phyloP scores from a whole-genome alignment of 2,888 invertebrate species.

The Eupithecia subumbrata region DNA sequence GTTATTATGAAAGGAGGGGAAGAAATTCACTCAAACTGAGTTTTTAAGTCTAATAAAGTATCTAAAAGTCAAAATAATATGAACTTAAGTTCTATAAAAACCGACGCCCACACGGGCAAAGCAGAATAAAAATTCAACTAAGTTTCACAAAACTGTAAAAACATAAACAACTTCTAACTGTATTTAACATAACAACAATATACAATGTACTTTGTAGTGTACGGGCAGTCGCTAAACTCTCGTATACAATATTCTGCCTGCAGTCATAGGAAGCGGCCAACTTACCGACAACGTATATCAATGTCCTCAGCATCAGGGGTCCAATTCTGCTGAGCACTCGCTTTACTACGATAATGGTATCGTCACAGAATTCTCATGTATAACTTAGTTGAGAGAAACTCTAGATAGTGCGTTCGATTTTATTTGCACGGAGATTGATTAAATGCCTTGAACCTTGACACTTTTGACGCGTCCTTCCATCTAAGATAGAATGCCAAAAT shows the following conservation, averaged over 20 bases:
- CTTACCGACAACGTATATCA: not conserved
- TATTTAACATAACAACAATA: constrained; percentile 36
- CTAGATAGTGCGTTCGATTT: not conserved
- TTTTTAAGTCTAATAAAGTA: not conserved
- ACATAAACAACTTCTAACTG: constrained; percentile 33
- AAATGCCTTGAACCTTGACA: not conserved
- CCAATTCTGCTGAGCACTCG: not conserved
- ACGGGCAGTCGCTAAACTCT: constrained; percentile 26
- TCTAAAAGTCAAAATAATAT: constrained; percentile 16
- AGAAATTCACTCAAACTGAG: constrained; percentile 17
- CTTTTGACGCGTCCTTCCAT: not conserved
- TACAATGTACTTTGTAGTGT: constrained; percentile 35
- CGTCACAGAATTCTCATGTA: not conserved
- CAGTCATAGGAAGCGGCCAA: not conserved
- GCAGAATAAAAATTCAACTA: constrained; percentile 22
- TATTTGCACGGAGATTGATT: not conserved
- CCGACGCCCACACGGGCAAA: constrained; percentile 4
- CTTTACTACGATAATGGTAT: not conserved
- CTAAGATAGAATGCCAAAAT: not conserved
- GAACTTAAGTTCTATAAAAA: constrained; percentile 12
- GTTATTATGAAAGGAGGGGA: constrained; percentile 17
- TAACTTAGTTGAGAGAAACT: not conserved
- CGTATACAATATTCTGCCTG: constrained; percentile 20
- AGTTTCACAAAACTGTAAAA: constrained; percentile 31
- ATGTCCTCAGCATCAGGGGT: not conserved